Conservation (phyloP, 2,113 vertebrate genomes). For the Ammodramus savannarum region DNA sequence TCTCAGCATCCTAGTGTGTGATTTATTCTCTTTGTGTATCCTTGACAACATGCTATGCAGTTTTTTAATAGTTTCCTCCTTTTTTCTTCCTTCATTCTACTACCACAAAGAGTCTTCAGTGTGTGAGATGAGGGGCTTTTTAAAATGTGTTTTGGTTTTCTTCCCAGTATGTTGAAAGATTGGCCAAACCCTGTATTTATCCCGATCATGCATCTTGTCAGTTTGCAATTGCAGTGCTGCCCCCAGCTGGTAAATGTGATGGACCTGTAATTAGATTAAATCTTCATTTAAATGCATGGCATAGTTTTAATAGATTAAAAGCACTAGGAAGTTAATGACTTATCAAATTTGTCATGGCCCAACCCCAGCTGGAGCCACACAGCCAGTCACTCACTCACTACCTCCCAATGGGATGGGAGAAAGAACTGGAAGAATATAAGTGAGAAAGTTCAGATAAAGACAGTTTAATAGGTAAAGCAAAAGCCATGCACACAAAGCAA, state of each 20-base stretch:
- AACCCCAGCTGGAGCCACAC: background rate
- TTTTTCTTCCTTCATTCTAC: background rate
- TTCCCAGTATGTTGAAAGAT: background rate
- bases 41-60: background rate
- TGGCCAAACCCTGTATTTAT: background rate
- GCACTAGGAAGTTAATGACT: background rate
- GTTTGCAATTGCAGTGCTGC: conserved; percentile 71
- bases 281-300: background rate
- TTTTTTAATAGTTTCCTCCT: background rate
- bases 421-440: background rate
- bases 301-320: background rate
- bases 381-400: background rate
- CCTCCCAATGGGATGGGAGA: background rate
- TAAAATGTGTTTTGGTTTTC: background rate
- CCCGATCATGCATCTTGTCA: background rate
- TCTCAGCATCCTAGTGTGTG: background rate
- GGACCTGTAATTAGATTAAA: background rate
- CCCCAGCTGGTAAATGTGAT: conserved; percentile 69
- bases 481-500: background rate
- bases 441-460: background rate
- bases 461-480: background rate
- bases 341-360: background rate
- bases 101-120: background rate
- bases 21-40: background rate
- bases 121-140: background rate